Conservation (phyloP, 2,888 invertebrate genomes). For the Anodontia alba region DNA sequence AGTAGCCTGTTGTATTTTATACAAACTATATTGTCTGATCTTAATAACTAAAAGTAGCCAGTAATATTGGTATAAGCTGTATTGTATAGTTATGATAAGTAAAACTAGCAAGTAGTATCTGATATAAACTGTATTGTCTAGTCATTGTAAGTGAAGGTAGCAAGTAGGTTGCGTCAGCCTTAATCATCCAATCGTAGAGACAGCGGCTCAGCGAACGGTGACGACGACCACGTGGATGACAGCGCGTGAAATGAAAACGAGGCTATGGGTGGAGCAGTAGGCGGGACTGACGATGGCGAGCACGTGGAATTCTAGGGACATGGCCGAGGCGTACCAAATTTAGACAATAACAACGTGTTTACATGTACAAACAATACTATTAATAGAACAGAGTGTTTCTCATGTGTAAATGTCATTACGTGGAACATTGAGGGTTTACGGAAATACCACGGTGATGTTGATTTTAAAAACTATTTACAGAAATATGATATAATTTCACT, state of each 20-base stretch:
- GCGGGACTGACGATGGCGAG: background rate
- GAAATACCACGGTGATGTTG: conserved; percentile 5
- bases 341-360: too few species aligned
- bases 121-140: background rate
- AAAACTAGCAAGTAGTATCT: too few species aligned
- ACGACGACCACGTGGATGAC: background rate
- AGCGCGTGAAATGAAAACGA: conserved; percentile 5
- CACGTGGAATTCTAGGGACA: background rate
- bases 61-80: too few species aligned
- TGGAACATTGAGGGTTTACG: conserved; percentile 24
- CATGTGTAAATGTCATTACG: background rate
- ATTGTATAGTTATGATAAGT: too few species aligned
- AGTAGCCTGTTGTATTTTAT: too few species aligned
- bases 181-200: background rate
- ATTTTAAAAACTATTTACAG: conserved; percentile 14
- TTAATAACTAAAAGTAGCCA: too few species aligned
- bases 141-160: background rate
- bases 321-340: conserved; percentile 22
- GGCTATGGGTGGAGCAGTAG: background rate
- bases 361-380: background rate
- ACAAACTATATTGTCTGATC: too few species aligned
- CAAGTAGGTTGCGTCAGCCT: background rate
- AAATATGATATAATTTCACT: conserved; percentile 28
- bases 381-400: too few species aligned
- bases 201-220: conserved; percentile 4